Conservation (phyloP, 2,113 vertebrate species). For the Anarhynchus alexandrinus region DNA sequence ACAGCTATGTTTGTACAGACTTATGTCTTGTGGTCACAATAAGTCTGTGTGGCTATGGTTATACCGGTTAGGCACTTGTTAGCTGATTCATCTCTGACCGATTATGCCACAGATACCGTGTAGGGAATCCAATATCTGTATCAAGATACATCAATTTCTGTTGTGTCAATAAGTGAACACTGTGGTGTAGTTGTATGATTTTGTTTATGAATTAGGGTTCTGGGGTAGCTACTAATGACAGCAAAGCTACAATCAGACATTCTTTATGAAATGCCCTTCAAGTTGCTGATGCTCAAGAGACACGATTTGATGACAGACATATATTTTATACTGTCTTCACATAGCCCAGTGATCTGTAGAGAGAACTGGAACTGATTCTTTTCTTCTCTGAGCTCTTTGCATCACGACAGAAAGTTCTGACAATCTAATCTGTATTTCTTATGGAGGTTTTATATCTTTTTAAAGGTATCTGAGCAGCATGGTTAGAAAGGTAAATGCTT, state of each 20-base stretch:
- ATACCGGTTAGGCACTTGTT: neutral
- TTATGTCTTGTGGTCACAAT: neutral
- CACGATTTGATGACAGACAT: neutral
- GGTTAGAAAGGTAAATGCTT: neutral
- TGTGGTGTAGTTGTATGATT: neutral
- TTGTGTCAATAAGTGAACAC: neutral
- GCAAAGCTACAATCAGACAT: neutral
- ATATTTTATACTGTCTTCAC: neutral
- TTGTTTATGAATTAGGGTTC: neutral
- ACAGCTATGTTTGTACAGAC: neutral
- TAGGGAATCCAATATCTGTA: neutral
- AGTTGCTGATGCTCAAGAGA: neutral
- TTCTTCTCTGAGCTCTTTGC: neutral
- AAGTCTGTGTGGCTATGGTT: neutral
- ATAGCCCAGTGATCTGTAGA: neutral
- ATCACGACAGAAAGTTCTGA: neutral
- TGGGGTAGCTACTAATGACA: neutral
- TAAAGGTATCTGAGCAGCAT: neutral
- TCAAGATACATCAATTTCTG: neutral
- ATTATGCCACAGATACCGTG: neutral
- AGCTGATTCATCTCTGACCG: neutral
- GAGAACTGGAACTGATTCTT: neutral
- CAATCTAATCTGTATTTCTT: neutral
- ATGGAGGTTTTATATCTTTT: neutral
- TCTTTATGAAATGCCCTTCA: neutral